phyloP scores from a whole-genome alignment of 2,888 invertebrate species.

The Macrosoma leucophasiata region DNA sequence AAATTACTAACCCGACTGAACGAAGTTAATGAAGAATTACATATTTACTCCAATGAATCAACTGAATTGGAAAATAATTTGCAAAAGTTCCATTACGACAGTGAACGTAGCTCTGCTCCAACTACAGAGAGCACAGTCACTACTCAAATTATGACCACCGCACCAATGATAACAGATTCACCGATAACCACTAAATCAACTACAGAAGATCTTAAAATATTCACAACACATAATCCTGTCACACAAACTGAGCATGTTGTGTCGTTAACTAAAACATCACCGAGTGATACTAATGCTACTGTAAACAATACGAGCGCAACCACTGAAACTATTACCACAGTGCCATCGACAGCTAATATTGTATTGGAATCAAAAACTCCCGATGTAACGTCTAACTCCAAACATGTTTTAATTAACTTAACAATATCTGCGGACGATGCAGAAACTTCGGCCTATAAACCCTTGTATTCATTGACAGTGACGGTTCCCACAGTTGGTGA shows the following conservation, averaged over 20 bases:
- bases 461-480: slow-evolving; percentile 86
- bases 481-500: slow-evolving; percentile 82
- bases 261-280: slow-evolving; percentile 35
- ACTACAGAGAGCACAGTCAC: slow-evolving; percentile 14
- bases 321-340: slow-evolving; percentile 25
- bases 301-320: slow-evolving; percentile 33
- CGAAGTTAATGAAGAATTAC: slow-evolving; percentile 54
- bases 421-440: slow-evolving; percentile 83
- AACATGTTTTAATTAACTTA: slow-evolving; percentile 86
- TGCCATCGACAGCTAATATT: slow-evolving; percentile 39
- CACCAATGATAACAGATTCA: slow-evolving; percentile 24
- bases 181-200: slow-evolving; percentile 26
- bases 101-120: slow-evolving; percentile 29
- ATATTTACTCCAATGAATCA: slow-evolving; percentile 54
- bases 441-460: slow-evolving; percentile 68
- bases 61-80: slow-evolving; percentile 39
- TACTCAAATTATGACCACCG: slow-evolving; percentile 19
- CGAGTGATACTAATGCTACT: slow-evolving; percentile 40
- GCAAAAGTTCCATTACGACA: slow-evolving; percentile 51
- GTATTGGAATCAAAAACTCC: slow-evolving; percentile 45
- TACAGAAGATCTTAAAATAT: slow-evolving; percentile 27
- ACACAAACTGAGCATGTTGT: slow-evolving; percentile 45
- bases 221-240: slow-evolving; percentile 37
- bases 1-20: slow-evolving; percentile 53
- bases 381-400: slow-evolving; percentile 55